phyloP scores from a whole-genome alignment of 1,140 invertebrate species.

The Linepithema humile region DNA sequence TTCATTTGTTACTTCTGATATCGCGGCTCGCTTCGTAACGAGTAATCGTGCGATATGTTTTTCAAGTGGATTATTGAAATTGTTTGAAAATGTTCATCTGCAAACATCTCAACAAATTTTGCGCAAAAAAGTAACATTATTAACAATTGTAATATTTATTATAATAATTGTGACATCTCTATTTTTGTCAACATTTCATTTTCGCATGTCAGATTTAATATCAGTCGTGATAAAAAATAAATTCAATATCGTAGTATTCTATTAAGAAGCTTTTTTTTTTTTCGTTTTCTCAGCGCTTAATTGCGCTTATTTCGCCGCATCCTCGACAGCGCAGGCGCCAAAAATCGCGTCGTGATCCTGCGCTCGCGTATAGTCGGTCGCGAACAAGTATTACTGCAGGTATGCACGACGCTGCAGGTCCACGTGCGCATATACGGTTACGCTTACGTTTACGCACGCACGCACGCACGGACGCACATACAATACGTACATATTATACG shows the following conservation, averaged over 20 bases:
- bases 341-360: conserved; percentile 33
- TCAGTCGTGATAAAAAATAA: background rate
- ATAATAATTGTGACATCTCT: background rate
- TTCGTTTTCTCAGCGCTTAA: too few relatives aligned
- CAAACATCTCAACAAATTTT: background rate
- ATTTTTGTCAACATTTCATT: background rate
- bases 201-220: background rate
- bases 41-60: background rate
- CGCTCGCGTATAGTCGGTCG: conserved; percentile 2
- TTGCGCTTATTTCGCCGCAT: background rate
- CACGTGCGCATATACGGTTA: background rate
- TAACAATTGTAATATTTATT: background rate
- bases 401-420: conserved; percentile 17
- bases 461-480: conserved; percentile 1
- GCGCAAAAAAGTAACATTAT: background rate
- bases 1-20: conserved; percentile 24
- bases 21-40: conserved; percentile 21
- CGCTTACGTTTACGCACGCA: background rate
- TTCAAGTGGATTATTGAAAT: background rate
- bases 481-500: conserved; percentile 52
- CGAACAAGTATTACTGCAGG: conserved; percentile 37
- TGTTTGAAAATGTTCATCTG: background rate
- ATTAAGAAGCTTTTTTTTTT: background rate
- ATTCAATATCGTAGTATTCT: too few relatives aligned
- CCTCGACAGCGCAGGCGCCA: background rate